Evolutionary conservation across 2,888 invertebrate species (phyloP), one percentile per base, ranked within the genome.

Genomic region (Coleophora deauratella): DNA sequence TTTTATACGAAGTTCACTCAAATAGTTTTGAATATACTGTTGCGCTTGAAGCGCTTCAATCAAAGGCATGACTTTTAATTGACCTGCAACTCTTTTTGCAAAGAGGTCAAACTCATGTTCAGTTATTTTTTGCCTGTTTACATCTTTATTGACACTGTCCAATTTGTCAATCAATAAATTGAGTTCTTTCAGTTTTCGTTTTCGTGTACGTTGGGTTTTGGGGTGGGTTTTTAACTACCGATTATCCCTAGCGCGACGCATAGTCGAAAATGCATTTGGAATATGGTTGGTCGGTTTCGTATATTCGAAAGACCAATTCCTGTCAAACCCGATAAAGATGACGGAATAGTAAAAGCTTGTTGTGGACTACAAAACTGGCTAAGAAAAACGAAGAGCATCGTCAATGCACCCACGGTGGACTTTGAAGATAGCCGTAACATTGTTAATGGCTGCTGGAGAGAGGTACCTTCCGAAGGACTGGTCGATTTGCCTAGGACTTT

Each of bases 291-390:
- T 35, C 40, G 47, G 27, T 50, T 42, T 35, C 34, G 47, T 37
- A 36, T 50, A 37, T 50, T 50, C 27, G 38, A 41, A 43, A 48
- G 37, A n/a, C 38, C 43, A 12, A n/a, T 47, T 8, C 39, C 43
- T 6, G 28, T 31, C 11, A 21, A 21, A 14, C 40, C 41, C 9
- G 37, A 41, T 4, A 45, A 33, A 32, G 39, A 40, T 31, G 38
- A 39, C 9, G 44, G 39, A 27, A 46, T 52, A 35, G 44, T 50
- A 7, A 46, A 38, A 33, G 41, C 51, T 10, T 43, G 42, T 37
- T 49, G 49, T 39, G 44, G 49, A 41, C 13, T 52, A 32, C 55
- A 55, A 36, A 55, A 55, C 36, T 55, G 53, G 52, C 33, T 43
- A 8, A 42, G 53, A 41, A 45, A 50, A 45, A 42, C 42, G 12